Evolutionary conservation across 64 coral and sea anemone species (phyloP).

Genomic region (Dendrophyllia cribrosa): DNA sequence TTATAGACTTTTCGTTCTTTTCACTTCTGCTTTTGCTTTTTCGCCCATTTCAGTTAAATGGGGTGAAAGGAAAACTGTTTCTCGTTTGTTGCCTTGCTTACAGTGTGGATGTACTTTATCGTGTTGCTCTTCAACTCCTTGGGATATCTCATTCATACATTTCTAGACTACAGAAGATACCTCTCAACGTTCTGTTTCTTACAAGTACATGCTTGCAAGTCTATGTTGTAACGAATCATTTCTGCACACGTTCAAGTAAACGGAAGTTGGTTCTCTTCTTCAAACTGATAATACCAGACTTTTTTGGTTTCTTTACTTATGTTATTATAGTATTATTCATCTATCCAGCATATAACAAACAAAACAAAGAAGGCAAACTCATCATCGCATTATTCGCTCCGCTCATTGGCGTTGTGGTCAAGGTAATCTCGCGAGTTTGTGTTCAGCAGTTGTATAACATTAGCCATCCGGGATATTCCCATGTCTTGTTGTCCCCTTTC

Average conservation of each 20-base stretch:
- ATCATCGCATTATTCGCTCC: background rate
- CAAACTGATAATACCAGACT: background rate
- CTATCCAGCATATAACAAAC: background rate
- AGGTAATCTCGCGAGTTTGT: background rate
- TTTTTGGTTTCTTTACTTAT: no score
- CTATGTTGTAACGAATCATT: background rate
- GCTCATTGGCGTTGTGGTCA: background rate
- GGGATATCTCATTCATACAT: background rate
- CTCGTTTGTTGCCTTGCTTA: background rate
- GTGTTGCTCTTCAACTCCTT: background rate
- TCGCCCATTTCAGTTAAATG: background rate
- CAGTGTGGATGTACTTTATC: background rate
- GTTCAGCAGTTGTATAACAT: background rate
- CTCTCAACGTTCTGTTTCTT: background rate
- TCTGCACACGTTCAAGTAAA: no score
- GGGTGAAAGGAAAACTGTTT: background rate
- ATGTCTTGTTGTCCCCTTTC: background rate
- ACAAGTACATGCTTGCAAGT: background rate
- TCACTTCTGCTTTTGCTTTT: background rate
- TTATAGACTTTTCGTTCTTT: background rate
- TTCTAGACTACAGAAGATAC: background rate
- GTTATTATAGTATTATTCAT: background rate
- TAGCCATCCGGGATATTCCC: background rate
- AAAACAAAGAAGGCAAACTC: background rate
- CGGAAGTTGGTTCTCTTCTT: background rate